Evolutionary conservation across 2,888 invertebrate species (phyloP), one percentile per base, ranked within the genome.

Genomic region (Epinotia brunnichana): DNA sequence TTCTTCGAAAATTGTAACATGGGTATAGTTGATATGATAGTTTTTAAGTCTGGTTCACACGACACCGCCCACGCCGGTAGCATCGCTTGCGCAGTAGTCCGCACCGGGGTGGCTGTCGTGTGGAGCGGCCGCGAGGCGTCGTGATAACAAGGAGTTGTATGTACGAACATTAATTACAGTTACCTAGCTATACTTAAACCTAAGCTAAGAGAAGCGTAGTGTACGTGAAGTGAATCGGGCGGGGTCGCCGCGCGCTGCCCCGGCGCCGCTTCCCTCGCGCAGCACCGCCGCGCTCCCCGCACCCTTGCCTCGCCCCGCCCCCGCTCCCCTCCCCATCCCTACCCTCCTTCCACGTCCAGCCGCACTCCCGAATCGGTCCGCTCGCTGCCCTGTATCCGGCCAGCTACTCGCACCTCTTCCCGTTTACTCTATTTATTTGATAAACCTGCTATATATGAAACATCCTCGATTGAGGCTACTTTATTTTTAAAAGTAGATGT

Each of bases 281-380:
- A 69, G 74, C 62, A 93, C 94, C 81, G 85, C 90, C 41, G 95
- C 95, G 81, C 90, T 93, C 13, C 78, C 89, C 35, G 95, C 95
- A 86, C 91, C 93, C 77, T 93, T 94, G 51, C 51, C 76, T 76
- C 75, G 73, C 59, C 67, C 69, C 62, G 24, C 74, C 44, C 70
- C 64, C 94, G 51, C 85, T 85, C 11, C 24, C 73, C 87, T 94
- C 56, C 95, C 95, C n/a, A n/a, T n/a, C n/a, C 44, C 94, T 95
- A 68, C 95, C 29, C 10, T 9, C 51, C 21, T 4, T 10, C 48
- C 51, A 19, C 95, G n/a, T 15, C 87, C 95, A 95, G 15, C 57
- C 87, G 94, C 66, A 69, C 73, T 35, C 53, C 86, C 85, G 19
- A 68, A 56, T 51, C 73, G 35, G 61, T 74, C 71, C 61, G 69